phyloP scores from a whole-genome alignment of 2,113 vertebrate genomes.

The Dermatemys mawii region DNA sequence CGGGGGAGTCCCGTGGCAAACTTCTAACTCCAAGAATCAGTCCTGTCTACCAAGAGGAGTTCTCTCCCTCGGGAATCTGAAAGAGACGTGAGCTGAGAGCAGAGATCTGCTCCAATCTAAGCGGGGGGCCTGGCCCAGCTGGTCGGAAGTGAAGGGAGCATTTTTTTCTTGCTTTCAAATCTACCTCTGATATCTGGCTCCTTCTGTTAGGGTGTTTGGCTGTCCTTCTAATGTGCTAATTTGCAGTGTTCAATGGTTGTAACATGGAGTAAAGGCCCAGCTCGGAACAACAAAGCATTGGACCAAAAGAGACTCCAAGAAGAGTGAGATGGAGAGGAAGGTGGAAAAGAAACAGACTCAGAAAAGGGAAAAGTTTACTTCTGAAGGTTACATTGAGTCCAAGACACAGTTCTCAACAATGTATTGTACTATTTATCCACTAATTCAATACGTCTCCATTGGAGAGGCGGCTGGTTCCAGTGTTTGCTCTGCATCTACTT shows the following conservation, averaged over 20 bases:
- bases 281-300: neutral
- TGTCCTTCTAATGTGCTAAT: neutral
- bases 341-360: accelerated
- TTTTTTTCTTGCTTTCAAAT: neutral
- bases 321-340: accelerated
- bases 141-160: neutral
- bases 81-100: neutral
- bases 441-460: neutral
- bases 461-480: neutral
- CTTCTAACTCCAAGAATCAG: slow-evolving; percentile 41
- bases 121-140: neutral
- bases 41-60: slow-evolving; percentile 30
- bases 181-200: neutral
- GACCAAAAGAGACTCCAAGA: neutral
- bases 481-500: neutral
- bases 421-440: neutral
- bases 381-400: too few species aligned
- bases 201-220: neutral
- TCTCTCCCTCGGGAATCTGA: neutral
- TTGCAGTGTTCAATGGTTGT: neutral
- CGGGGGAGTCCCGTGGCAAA: too few species aligned
- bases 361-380: neutral
- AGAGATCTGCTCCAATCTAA: neutral
- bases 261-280: neutral
- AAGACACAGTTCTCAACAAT: neutral